Conservation (phyloP, 1,140 invertebrate genomes). For the Epicauta chinensis region DNA sequence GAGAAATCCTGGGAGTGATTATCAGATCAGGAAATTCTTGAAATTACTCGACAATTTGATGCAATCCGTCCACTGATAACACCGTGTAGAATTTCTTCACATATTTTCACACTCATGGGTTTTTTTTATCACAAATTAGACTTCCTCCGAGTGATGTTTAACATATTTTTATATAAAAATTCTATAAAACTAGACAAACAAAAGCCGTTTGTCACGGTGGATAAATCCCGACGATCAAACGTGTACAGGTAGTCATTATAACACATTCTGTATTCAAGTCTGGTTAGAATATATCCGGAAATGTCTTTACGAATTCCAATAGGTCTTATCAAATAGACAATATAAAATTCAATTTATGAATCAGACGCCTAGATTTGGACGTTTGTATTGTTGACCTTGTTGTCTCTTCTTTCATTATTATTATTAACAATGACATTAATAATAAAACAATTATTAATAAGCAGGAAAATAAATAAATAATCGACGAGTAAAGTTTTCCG, state of each 20-base stretch:
- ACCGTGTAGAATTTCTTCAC: no score
- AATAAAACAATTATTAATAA: conserved; percentile 16
- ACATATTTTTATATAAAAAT: no score
- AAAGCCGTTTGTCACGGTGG: conserved; percentile 13
- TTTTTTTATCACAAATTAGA: no score
- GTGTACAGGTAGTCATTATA: conserved; percentile 25
- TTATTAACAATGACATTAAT: no score
- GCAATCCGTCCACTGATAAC: no score
- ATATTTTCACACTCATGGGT: no score
- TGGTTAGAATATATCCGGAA: conserved; percentile 23
- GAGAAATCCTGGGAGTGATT: no score
- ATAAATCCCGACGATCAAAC: conserved; percentile 6
- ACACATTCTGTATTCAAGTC: conserved; percentile 24
- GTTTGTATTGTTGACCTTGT: conserved; percentile 21
- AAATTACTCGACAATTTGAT: no score
- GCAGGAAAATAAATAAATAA: no score
- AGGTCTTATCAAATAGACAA: conserved; percentile 3
- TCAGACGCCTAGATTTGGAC: conserved; percentile 9
- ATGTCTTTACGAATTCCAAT: conserved; percentile 19
- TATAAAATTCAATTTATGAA: not conserved
- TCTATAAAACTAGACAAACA: not conserved
- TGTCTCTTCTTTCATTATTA: not conserved
- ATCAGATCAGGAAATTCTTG: no score
- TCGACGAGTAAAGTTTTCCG: no score
- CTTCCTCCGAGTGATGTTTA: no score